Evolutionary conservation across 2,888 invertebrate genomes (phyloP), one percentile per base, ranked within the genome.

Genomic region (Teleogryllus oceanicus): DNA sequence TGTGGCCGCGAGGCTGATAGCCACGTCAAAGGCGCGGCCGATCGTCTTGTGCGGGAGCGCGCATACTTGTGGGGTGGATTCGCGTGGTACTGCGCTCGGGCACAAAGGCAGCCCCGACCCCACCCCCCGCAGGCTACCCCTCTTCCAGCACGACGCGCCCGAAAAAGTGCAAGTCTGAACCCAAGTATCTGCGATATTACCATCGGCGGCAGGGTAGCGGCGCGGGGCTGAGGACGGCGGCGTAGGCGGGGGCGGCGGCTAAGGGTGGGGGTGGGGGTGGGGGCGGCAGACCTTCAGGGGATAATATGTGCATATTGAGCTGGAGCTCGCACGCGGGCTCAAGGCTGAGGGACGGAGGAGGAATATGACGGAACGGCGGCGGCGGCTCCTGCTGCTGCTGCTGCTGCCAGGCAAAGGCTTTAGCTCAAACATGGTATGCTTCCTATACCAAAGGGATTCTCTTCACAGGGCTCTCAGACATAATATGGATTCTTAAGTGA

Each of bases 1-100:
- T n/a, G 62, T 62, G 62, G n/a, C 62, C 62, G 62, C 62, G n/a
- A 62, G 62, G 62, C 62, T 62, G 62, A 62, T 62, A 62, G 62
- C 62, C 62, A 62, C 62, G 62, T 62, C 62, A 62, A 62, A 62
- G 62, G 62, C 62, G 62, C n/a, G 62, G 62, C 62, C 62, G 62
- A 62, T 62, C 62, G 62, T 62, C 62, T 62, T 62, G 62, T 62
- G 62, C 13, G 62, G n/a, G 62, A 13, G 62, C 13, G 62, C 62
- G 62, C 62, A 62, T 62, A 62, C 62, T 62, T 62, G 62, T 62
- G 62, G 62, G 62, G 62, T 62, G 62, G 62, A 62, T 62, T 62
- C 62, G 62, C 62, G 16, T 62, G n/a, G 62, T 62, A 62, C 62
- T 62, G 62, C 13, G 62, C n/a, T 3, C 62, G n/a, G 16, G 62